Evolutionary conservation across 2,888 invertebrate genomes (phyloP).

Genomic region (Drosophila maculinotata): DNA sequence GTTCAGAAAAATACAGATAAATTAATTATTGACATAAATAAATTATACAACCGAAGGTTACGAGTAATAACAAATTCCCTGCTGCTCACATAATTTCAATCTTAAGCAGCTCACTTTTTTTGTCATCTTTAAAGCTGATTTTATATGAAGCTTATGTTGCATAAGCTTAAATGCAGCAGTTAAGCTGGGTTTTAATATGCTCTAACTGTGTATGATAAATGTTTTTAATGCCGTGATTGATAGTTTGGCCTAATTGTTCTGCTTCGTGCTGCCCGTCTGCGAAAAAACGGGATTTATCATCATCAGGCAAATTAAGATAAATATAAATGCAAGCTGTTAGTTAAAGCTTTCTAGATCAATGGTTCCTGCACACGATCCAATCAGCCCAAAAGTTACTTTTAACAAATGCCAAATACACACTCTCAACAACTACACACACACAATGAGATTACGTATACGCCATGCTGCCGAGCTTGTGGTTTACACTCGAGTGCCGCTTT

Average conservation of each 20-base stretch:
- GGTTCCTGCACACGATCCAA: conserved; percentile 25
- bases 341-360: conserved; percentile 21
- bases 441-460: conserved; percentile 47
- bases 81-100: neutral
- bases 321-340: conserved; percentile 24
- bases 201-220: conserved; percentile 25
- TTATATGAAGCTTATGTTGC: neutral
- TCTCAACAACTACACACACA: conserved; percentile 2
- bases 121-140: neutral
- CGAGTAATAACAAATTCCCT: no score
- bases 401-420: conserved; percentile 37
- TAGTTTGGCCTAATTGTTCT: conserved; percentile 38
- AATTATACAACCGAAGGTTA: neutral
- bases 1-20: neutral
- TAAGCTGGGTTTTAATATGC: conserved; percentile 26
- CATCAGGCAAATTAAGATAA: conserved; percentile 30
- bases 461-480: conserved; percentile 44
- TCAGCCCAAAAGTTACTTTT: conserved; percentile 43
- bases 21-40: neutral
- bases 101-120: neutral
- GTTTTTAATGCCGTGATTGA: conserved; percentile 41
- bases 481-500: conserved; percentile 40
- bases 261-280: conserved; percentile 1
- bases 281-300: conserved; percentile 31
- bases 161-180: neutral